These are phyloP conservation scores for Anoura caudifer DNA, from an alignment of 2,113 vertebrate species.

Conservation along the genomic window DNA sequence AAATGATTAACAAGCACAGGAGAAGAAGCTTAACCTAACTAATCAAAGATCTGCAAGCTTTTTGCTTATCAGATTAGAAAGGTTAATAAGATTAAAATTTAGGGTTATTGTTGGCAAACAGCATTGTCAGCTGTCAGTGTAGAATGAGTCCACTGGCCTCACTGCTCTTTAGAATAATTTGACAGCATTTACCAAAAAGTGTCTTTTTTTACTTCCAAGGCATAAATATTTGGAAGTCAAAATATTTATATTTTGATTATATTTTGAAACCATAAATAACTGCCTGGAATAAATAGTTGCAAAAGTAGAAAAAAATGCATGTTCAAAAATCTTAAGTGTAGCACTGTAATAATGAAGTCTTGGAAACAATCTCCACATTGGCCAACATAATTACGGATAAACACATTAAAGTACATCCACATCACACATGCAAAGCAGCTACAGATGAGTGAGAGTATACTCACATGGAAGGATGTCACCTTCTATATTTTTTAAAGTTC, in stretches of 20 bases:
- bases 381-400: not conserved
- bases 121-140: not conserved
- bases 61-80: not conserved
- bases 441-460: not conserved
- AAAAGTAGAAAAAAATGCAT: not conserved
- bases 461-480: not conserved
- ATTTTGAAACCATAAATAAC: not conserved
- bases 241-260: too few species aligned
- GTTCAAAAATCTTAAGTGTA: not conserved
- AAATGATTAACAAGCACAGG: not conserved
- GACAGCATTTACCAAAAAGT: not conserved
- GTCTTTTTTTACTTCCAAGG: not conserved
- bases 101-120: not conserved
- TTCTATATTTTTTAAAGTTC: conserved; percentile 9
- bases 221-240: too few species aligned
- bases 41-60: not conserved
- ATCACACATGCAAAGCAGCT: not conserved
- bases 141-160: not conserved
- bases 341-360: not conserved
- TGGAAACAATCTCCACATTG: not conserved
- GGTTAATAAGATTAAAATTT: not conserved
- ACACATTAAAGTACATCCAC: not conserved
- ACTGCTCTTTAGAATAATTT: not conserved
- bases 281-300: conserved; percentile 4
- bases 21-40: not conserved